Base-by-base conservation (phyloP, 37 sponge, comb jelly and placozoan genomes). In the Beroe forskalii region DNA sequence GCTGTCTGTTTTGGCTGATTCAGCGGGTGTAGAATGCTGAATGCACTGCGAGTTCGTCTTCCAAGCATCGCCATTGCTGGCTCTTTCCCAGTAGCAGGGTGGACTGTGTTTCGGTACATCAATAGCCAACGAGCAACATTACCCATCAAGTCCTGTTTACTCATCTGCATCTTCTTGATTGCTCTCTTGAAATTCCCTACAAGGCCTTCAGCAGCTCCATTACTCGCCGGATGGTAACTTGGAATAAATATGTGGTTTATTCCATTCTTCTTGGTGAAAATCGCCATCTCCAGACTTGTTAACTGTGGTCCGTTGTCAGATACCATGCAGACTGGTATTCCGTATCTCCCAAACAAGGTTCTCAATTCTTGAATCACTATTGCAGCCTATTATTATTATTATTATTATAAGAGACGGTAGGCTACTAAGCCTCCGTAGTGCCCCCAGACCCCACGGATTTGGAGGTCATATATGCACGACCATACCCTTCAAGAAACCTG, bases 231-330 rank as follows among this genome's bases (percentile, higher is more conserved):
- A 40, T 90, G 90, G 36, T 90, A 90, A 25, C 62, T 61, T 8
- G 90, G 23, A 2, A 62, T 62, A 8, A 17, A 22, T 4, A 62
- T 61, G 36, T 61, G 63, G 23, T 61, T 60, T 1, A 90, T 24
- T 32, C 91, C 91, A 27, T 69, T 90, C 40, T 9, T 27, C 55
- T 36, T 42, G 31, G 67, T 0, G 27, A 90, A 90, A 39, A 0
- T n/a, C 33, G 9, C 72, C 6, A 90, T 36, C 25, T 67, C 72
- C 6, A 1, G 3, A 23, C 38, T 33, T 3, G 76, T 31, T 17
- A 76, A 76, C 63, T 44, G 91, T 14, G 90, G 90, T 17, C 63
- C 90, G 36, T 90, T 90, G 28, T 90, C 90, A 4, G 63, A 28
- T 62, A 90, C 90, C 8, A 60, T 0, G 14, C 32, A 38, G 25